Base-by-base conservation (phyloP, 2,113 vertebrate species). In the Empidonax alnorum region DNA sequence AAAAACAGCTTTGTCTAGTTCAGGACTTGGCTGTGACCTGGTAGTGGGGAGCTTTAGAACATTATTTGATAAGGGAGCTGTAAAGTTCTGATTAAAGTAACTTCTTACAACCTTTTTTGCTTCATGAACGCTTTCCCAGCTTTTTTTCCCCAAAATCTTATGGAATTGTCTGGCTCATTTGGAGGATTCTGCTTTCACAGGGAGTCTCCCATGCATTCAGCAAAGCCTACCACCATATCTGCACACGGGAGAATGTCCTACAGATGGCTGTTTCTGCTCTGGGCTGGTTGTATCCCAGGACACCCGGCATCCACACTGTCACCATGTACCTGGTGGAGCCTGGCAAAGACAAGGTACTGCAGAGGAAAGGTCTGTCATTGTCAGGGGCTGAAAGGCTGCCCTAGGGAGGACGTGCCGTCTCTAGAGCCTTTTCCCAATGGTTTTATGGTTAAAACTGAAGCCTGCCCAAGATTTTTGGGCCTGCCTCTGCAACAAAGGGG, bases 161-260 rank as follows among this genome's bases (percentile, higher is more conserved):
- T 24, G 17, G 39, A 90, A 67, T 21, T 62, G 5, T 58, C 63
- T 41, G 52, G 39, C 84, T 96, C 33, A 95, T 79, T 46, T 67
- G 39, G 55, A 82, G 56, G 15, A 35, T 90, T 97, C 80, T 96
- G 50, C 76, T 65, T 96, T 75, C 81, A 27, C 94, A 98, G 98
- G 98, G 98, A 39, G 96, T 98, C 44, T 95, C 97, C 44, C 96
- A 78, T 22, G 95, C 92, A 3, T 98, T 98, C 93, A 98, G 98
- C 83, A 88, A 79, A 79, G 98, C 98, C 90, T 98, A 98, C 84
- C 98, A 98, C 84, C 87, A 97, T 1, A 82, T 98, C 62, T 94
- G 91, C 69, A 95, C 82, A 30, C 46, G 65, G 63, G 96, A 97
- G 61, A 96, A 97, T 16, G 35, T 98, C 53, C 89, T 98, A 8